Base-by-base conservation (phyloP, 2,797 vertebrate genomes). In the Podarcis lilfordi region DNA sequence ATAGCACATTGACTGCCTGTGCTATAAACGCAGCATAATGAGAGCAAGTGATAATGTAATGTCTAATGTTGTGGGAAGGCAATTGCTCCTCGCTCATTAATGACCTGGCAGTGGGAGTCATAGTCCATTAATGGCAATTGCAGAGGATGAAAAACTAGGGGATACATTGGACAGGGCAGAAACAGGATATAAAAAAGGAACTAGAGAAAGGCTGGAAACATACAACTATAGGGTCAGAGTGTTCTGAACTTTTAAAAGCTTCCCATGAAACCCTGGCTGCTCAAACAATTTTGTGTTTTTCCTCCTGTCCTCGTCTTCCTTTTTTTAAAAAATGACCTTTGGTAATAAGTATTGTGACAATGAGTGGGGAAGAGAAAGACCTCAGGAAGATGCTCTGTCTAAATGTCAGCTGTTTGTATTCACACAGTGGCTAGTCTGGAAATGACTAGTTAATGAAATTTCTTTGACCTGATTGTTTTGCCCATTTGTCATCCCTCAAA, bases 391-490 rank as follows among this genome's bases (percentile, higher is more conserved):
- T 50, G 29, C 72, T 68, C 72, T 25, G 59, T 84, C 82, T 81
- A 90, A 90, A 88, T 82, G 72, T 77, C 86, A 90, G 71, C 37
- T 19, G 13, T 37, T 76, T 90, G 37, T 77, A 88, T 77, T 78
- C 83, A 85, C 80, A 85, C 79, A 61, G 3, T n/a, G n/a, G 81
- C 69, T 50, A 55, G n/a, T 64, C 72, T 72, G 79, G 35, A 59
- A 82, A 76, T 72, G 37, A 88, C 50, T 86, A 85, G 32, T 68
- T 88, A 77, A 77, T 85, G 64, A 72, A 77, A 64, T n/a, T 85
- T 50, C 23, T 43, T 80, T 78, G 45, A 88, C 72, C 78, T 78
- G 61, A 85, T 45, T 29, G 50, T 55, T 88, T 85, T 37, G 50
- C 74, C 68, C 21, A 64, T 86, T 86, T 87, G 25, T 88, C 72